phyloP scores from a whole-genome alignment of 2,888 invertebrate species.

The Chaitophorus viminalis region DNA sequence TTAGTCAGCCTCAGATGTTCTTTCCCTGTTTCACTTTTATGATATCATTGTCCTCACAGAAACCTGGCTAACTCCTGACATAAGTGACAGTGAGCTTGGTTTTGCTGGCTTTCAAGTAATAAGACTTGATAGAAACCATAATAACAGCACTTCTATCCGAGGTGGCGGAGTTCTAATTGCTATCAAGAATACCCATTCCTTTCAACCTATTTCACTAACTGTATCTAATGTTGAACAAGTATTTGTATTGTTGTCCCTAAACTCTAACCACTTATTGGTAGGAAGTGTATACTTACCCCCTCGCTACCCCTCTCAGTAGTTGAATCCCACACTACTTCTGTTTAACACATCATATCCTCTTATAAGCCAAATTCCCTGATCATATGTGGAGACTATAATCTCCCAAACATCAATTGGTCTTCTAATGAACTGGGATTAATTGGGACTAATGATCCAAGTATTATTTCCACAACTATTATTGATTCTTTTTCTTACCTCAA shows the following conservation, averaged over 20 bases:
- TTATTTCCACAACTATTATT: background rate
- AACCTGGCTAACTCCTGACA: background rate
- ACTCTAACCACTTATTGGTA: slow-evolving; percentile 4
- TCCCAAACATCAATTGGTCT: background rate
- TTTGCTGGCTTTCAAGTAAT: background rate
- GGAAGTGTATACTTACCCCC: background rate
- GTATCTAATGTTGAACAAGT: background rate
- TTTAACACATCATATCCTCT: background rate
- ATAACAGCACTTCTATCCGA: background rate
- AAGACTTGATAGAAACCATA: background rate
- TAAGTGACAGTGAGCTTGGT: background rate
- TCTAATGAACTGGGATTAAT: background rate
- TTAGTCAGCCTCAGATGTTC: background rate
- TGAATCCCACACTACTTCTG: background rate
- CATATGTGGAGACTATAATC: background rate
- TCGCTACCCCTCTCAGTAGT: background rate
- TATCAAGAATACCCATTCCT: background rate
- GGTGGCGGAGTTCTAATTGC: background rate
- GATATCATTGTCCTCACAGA: slow-evolving; percentile 1
- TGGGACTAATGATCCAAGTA: background rate
- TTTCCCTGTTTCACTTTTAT: background rate
- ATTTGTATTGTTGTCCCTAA: background rate
- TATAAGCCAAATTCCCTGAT: background rate
- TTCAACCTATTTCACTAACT: background rate
- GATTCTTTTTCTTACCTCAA: slow-evolving; percentile 8